Evolutionary conservation across 2,113 vertebrate species (phyloP).

Genomic region (Cervus canadensis): DNA sequence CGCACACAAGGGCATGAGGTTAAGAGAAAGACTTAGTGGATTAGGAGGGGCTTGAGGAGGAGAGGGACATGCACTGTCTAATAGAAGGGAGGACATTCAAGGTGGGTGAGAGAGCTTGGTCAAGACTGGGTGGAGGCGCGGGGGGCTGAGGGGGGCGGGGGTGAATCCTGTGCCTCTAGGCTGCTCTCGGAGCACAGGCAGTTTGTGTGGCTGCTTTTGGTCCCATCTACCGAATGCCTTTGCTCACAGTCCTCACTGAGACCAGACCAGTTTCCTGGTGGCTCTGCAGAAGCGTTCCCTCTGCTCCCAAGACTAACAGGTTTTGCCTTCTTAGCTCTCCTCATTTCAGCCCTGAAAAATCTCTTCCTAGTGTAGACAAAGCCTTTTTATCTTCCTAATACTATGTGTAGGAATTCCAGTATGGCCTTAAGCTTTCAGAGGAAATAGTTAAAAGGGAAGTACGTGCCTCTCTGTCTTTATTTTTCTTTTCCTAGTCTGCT

Average conservation of each 20-base stretch:
- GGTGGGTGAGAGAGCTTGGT: neutral
- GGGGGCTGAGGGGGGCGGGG: fast-evolving
- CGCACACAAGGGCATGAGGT: neutral
- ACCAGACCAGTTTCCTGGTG: neutral
- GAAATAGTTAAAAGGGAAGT: neutral
- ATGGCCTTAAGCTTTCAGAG: neutral
- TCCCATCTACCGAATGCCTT: neutral
- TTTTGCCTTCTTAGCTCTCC: neutral
- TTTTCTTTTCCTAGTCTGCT: neutral
- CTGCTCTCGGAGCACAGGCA: neutral
- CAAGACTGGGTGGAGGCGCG: neutral
- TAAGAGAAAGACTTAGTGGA: neutral
- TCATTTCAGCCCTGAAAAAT: neutral
- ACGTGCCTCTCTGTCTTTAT: neutral
- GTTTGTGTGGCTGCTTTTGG: neutral
- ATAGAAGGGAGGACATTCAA: neutral
- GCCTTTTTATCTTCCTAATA: neutral
- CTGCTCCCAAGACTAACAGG: neutral
- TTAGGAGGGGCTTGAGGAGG: neutral
- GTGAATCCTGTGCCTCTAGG: neutral
- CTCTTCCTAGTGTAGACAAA: neutral
- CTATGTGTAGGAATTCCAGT: neutral
- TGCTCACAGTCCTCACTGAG: neutral
- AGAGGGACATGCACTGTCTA: fast-evolving
- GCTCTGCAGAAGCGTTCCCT: neutral